Base-by-base conservation (phyloP, 2,888 invertebrate genomes). In the Himalopsyche anomala region DNA sequence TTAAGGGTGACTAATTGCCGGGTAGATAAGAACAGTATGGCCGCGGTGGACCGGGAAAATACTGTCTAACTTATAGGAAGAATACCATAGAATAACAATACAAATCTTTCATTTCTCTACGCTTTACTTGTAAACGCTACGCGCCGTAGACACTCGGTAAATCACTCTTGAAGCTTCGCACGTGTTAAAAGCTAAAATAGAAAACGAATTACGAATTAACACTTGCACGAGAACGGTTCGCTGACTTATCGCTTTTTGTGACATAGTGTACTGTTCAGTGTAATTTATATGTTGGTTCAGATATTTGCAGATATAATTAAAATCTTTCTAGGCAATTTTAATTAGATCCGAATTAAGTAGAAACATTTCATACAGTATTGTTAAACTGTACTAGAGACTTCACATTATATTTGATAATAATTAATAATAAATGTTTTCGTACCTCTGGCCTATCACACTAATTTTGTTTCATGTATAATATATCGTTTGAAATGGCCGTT, bases 1-100 rank as follows among this genome's bases (percentile, higher is more conserved):
- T 87, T 87, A 87, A 80, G 87, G 85, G 86, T 87, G 87, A 87
- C 87, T 87, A 87, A 87, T 87, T 86, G 85, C 87, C 82, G 62
- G 38, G 38, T 40, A 87, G 85, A 87, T 87, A 87, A 86, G 83
- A 83, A 81, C 82, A 42, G 56, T 82, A 80, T 74, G 82, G 69
- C 81, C 45, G 62, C 54, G 80, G 55, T 38, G 56, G 80, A 56
- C 80, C 28, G 81, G 81, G 81, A n/a, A 45, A 80, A 42, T 1
- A 42, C 80, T 36, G 42, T 42, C 80, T 80, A 80, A 80, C 42
- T 80, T 38, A 80, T 15, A n/a, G 40, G 38, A 80, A 42, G 42
- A 38, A 69, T 55, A 28, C 12, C 28, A 83, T 36, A 45, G 51
- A 62, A 84, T 74, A 85, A 86, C 81, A 83, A 82, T 85, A 86